Base-by-base conservation (phyloP, 2,113 vertebrate genomes). In the Tretioscincus oriximinensis region DNA sequence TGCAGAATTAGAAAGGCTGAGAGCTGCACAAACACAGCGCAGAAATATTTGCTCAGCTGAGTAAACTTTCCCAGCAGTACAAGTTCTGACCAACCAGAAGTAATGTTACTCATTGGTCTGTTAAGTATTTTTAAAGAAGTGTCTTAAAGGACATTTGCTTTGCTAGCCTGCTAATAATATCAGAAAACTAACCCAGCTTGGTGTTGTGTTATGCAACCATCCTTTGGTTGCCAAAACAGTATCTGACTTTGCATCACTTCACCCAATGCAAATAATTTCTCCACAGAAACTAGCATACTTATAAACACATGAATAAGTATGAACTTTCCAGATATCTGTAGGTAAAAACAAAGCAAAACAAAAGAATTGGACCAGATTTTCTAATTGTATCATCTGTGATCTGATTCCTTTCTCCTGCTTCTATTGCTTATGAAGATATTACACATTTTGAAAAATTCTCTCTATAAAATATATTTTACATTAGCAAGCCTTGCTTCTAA, bases 11-110 rank as follows among this genome's bases (percentile, higher is more conserved):
- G n/a, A 26, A 20, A 10, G 61, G 76, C 83, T 4, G 31, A 73
- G 9, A 63, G 31, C 49, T 73, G 26, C 35, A 7, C 24, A 74
- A 81, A 65, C 29, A 51, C 16, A 7, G 11, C 5, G 61, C 16
- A 45, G 63, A 29, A 74, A 76, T 68, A 10, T 73, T 58, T 75
- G 76, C 71, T 74, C 64, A 67, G 16, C 65, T 76, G 61, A 21
- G 67, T 82, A 69, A 77, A 79, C 29, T 73, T 75, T 84, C 65
- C 21, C 35, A 54, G 2, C n/a, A 8, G 67, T 7, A 20, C 26
- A 80, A 28, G 12, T 51, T 86, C 69, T 84, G 68, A 80, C 68
- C 68, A 29, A 74, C 6, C 67, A 18, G 54, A 67, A 45, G 65
- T 26, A 67, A 1, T 29, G 45, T 65, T 54, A 35, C 4, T 18